phyloP scores from a whole-genome alignment of 2,888 invertebrate species.

The Troides aeacus region DNA sequence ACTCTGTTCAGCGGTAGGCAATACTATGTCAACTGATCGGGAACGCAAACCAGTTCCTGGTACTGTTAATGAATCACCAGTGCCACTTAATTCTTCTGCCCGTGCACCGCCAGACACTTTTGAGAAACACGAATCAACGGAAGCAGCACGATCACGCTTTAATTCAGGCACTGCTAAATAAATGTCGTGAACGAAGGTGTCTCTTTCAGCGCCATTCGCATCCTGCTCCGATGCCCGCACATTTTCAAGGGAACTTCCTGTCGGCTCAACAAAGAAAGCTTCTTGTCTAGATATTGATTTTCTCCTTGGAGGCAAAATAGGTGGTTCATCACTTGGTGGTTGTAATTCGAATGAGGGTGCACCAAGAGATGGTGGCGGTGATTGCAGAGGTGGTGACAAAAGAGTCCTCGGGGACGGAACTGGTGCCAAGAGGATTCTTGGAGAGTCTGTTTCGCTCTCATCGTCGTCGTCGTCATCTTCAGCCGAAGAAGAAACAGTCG shows the following conservation, averaged over 20 bases:
- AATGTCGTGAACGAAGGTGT: slow-evolving; percentile 83
- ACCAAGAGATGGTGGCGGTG: slow-evolving; percentile 77
- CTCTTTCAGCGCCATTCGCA: slow-evolving; percentile 55
- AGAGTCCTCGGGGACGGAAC: slow-evolving; percentile 65
- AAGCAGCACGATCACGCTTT: slow-evolving; percentile 91
- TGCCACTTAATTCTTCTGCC: slow-evolving; percentile 85
- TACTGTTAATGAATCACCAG: slow-evolving; percentile 82
- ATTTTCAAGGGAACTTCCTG: slow-evolving; percentile 85
- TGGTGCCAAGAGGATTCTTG: slow-evolving; percentile 83
- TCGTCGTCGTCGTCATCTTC: slow-evolving; percentile 74
- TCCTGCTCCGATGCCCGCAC: slow-evolving; percentile 79
- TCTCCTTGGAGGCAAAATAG: slow-evolving; percentile 77
- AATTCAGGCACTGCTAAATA: slow-evolving; percentile 90
- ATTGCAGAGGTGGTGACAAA: slow-evolving; percentile 59
- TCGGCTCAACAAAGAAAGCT: slow-evolving; percentile 88
- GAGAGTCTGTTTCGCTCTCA: slow-evolving; percentile 73
- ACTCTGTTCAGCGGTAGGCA: slow-evolving; percentile 91
- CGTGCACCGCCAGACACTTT: slow-evolving; percentile 86
- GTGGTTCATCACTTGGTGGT: slow-evolving; percentile 72
- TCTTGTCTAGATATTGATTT: slow-evolving; percentile 90
- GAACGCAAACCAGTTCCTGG: slow-evolving; percentile 88
- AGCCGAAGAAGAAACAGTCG: slow-evolving; percentile 63
- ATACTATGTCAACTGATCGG: slow-evolving; percentile 91
- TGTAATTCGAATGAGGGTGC: slow-evolving; percentile 81
- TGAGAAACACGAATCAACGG: slow-evolving; percentile 92